Evolutionary conservation across 1,140 invertebrate genomes (phyloP), one percentile per base, ranked within the genome.

Genomic region (Ceratosolen solmsi): DNA sequence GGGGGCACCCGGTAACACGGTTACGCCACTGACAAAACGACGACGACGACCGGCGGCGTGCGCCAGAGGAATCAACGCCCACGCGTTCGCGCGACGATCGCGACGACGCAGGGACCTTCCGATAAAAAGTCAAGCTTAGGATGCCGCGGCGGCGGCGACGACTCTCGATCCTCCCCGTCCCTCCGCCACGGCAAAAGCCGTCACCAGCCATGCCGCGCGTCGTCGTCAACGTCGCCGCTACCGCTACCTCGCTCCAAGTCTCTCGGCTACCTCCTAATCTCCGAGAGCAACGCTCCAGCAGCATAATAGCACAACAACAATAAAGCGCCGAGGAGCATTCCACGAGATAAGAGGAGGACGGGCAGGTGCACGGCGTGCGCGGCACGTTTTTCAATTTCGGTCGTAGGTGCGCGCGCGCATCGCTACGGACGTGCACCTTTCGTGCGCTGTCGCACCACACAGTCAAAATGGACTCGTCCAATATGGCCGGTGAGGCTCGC

Each of bases 401-500:
- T 11, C 58, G 8, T 2, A 8, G 11, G 25, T 5, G 25, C 33
- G 20, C 70, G 25, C 70, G 2, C 17, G 65, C 70, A 58, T 77
- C 56, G 54, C 33, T 5, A 22, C 65, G 54, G 63, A 2, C 33
- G 9, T 9, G 33, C 33, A 63, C 60, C 30, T 51, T 46, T 25
- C 36, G 60, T 22, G 65, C 46, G 77, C 36, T n/a, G 36, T 33
- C 33, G 22, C 63, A 80, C 74, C 82, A 56, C 36, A 72, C 38
- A 51, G 60, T 38, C 15, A 22, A 78, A 82, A 68, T 82, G 80
- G 80, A 82, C 80, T 82, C 80, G 80, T 82, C 80, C 80, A 81
- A 75, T 63, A 82, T 82, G 80, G 80, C 80, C 68, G 80, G 54
- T 74, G 63, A n/a, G 7, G 54, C 13, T 38, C 63, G 76, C n/a